Evolutionary conservation across 2,113 vertebrate species (phyloP), one percentile per base, ranked within the genome.

Genomic region (Mus spicilegus): DNA sequence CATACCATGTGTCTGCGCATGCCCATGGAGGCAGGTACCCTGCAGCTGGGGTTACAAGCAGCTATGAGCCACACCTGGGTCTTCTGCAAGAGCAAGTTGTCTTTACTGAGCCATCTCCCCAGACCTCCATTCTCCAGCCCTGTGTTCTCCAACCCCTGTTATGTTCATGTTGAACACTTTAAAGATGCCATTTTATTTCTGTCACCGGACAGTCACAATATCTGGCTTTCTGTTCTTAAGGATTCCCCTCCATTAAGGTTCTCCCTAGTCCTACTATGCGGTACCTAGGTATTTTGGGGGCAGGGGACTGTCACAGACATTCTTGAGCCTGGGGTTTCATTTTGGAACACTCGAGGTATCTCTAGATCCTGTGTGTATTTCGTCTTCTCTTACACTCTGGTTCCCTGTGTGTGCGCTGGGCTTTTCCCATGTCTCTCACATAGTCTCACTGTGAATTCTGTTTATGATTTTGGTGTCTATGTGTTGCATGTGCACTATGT

Each of bases 331-430:
- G 14, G 51, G 36, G 33, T 56, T 72, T 61, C 80, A 95, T 54
- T 77, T 69, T 90, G 95, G 54, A 61, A 90, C 69, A 89, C 93
- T 85, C 78, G 85, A 42, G 78, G 46, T 63, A 56, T 77, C 69
- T 88, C 76, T 56, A 94, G 76, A 82, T 80, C 30, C 67, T 58
- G 56, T 46, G 8, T 73, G 49, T 30, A 7, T 69, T 20, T 39
- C 51, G 51, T 61, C 22, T 96, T 54, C 22, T 56, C 70, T 17
- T 73, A 20, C 0, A 56, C 28, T 90, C 42, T 54, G 72, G 7
- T 72, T 85, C 22, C 3, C 16, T 80, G 77, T 80, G 30, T 54
- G 49, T 11, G 49, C 54, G 69, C 16, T 36, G 54, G 72, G 42
- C 4, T 86, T 95, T 90, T 78, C 72, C 26, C 49, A 12, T 7